Conservation (phyloP, 2,888 invertebrate genomes). For the Campopleginae sp. region DNA sequence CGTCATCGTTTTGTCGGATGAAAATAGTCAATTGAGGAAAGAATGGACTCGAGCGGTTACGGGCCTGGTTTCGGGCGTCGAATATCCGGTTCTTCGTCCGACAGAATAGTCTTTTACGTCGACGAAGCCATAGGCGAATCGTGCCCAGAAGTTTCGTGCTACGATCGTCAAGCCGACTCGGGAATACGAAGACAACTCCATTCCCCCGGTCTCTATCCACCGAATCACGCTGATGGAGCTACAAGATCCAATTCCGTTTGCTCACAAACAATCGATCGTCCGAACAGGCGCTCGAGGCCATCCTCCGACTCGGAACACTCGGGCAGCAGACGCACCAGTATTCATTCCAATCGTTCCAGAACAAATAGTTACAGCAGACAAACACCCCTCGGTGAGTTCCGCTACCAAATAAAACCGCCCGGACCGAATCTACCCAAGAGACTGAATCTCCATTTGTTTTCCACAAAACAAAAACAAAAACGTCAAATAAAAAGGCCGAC, state of each 20-base stretch:
- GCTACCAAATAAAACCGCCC: not conserved
- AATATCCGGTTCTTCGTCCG: slow-evolving; percentile 74
- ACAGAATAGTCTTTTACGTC: slow-evolving; percentile 78
- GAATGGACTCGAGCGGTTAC: slow-evolving; percentile 52
- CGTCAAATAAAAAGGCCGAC: not conserved
- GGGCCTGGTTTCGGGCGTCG: slow-evolving; percentile 50
- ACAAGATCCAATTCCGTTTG: slow-evolving; percentile 68
- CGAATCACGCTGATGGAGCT: slow-evolving; percentile 58
- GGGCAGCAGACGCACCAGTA: slow-evolving; percentile 75
- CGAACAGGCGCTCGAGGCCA: slow-evolving; percentile 71
- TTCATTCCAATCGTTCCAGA: slow-evolving; percentile 76
- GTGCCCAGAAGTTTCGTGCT: slow-evolving; percentile 43
- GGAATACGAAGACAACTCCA: slow-evolving; percentile 39
- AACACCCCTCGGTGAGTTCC: slow-evolving; percentile 80
- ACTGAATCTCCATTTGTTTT: not conserved
- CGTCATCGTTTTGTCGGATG: slow-evolving; percentile 6
- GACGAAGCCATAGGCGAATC: slow-evolving; percentile 68
- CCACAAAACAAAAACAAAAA: not conserved
- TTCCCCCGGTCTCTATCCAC: slow-evolving; percentile 67
- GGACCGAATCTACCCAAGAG: not conserved
- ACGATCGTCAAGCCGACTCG: slow-evolving; percentile 62
- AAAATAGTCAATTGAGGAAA: slow-evolving; percentile 7
- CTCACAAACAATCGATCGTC: slow-evolving; percentile 68
- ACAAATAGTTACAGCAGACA: slow-evolving; percentile 78
- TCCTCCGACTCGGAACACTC: slow-evolving; percentile 74